Evolutionary conservation across 1,140 invertebrate species (phyloP), one percentile per base, ranked within the genome.

Genomic region (Wiebesia pumilae): DNA sequence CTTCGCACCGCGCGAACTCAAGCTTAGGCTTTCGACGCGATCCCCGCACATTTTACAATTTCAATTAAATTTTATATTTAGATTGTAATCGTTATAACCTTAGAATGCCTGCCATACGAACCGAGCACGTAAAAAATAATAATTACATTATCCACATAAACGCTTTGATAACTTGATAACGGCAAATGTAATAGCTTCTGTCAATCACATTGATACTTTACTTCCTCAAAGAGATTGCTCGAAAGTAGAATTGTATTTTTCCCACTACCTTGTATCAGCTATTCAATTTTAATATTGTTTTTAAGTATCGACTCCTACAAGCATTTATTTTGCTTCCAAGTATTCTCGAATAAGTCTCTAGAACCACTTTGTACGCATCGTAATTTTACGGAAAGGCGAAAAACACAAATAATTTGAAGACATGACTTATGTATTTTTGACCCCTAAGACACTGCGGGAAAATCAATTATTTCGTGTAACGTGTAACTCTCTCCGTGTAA

Each of bases 101-200:
- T 71, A 38, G 40, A 38, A 38, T 71, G 1, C n/a, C 16, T 27
- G 21, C 33, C 40, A 24, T 16, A 12, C n/a, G n/a, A n/a, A 16
- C 67, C 3, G 30, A 69, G 16, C 21, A 6, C 21, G 7, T 35
- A 71, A 71, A 38, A 71, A 38, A 1, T 21, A 3, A 40, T 71
- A 71, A 38, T 62, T 62, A 62, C 58, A 27, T 62, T 27, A 62
- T 38, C 3, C 69, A 1, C 30, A 6, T 30, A 38, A 38, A 38
- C 21, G 35, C 35, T 71, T 38, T 71, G 69, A 71, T 71, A 71
- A 71, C 71, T 43, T n/a, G 38, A n/a, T 43, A 40, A 75, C 71
- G 71, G 71, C 40, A 75, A 43, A 43, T 10, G n/a, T 43, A 75
- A 75, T 75, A 75, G 40, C 71, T 75, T 75, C 71, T 75, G 71